Conservation (phyloP, 2,113 vertebrate genomes). For the Charina bottae region DNA sequence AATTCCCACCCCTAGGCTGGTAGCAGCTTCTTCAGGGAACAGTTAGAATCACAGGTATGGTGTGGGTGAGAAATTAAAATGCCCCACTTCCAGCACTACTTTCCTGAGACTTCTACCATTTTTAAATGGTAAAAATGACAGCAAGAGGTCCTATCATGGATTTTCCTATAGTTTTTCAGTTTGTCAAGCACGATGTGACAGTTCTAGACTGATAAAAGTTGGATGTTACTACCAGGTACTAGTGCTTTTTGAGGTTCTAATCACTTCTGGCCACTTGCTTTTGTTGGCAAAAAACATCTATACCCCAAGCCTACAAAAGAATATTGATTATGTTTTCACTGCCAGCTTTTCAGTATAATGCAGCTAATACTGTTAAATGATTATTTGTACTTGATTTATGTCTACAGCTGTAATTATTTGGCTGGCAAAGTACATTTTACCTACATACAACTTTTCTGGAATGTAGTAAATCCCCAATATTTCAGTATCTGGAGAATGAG, state of each 20-base stretch:
- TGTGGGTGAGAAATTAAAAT: not conserved
- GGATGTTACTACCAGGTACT: not conserved
- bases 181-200: not conserved
- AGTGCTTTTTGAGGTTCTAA: not conserved
- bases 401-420: not conserved
- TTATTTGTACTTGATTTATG: slow-evolving; percentile 5
- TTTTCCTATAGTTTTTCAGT: not conserved
- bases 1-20: not conserved
- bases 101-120: not conserved
- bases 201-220: not conserved
- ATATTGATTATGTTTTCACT: not conserved
- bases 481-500: not conserved
- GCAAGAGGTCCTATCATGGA: not conserved
- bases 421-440: not conserved
- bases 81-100: not conserved
- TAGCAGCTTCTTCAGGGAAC: not conserved
- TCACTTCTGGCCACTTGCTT: not conserved
- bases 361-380: accelerated
- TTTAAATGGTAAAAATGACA: not conserved
- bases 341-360: slow-evolving; percentile 13
- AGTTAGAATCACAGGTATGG: not conserved
- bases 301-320: not conserved
- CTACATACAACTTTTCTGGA: not conserved
- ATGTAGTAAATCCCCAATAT: not conserved
- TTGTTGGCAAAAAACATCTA: not conserved